These are phyloP conservation scores for Leptobrachium ailaonicum DNA, from an alignment of 2,113 vertebrate genomes.

Conservation along the genomic window DNA sequence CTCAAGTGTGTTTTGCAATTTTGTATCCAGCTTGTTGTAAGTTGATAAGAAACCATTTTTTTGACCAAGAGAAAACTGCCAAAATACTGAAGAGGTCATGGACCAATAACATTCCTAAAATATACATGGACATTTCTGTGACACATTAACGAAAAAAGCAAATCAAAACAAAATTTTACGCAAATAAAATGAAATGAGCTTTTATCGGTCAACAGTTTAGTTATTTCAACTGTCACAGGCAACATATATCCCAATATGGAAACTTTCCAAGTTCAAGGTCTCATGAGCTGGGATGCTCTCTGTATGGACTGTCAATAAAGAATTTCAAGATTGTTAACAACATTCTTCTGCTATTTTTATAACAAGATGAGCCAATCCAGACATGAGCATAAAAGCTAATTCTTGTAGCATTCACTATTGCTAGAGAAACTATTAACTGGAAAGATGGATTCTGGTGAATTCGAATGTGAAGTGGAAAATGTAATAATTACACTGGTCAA, in stretches of 20 bases:
- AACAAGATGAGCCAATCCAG: constrained; percentile 13
- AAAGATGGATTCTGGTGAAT: too few species aligned
- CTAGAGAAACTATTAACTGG: too few species aligned
- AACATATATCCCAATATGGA: constrained; percentile 31
- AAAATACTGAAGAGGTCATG: too few species aligned
- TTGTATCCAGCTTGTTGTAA: too few species aligned
- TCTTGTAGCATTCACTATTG: too few species aligned
- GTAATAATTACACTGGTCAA: too few species aligned
- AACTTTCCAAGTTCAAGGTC: neutral
- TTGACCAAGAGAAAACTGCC: too few species aligned
- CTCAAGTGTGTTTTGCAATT: too few species aligned
- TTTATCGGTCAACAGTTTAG: neutral
- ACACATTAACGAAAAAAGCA: neutral
- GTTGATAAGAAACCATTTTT: too few species aligned
- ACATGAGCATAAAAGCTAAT: constrained; percentile 3
- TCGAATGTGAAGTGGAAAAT: too few species aligned
- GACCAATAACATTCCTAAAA: neutral
- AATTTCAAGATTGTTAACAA: constrained; percentile 20
- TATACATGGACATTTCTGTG: neutral
- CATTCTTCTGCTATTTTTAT: neutral
- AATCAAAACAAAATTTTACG: neutral
- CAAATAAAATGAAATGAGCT: neutral
- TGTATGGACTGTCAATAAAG: constrained; percentile 6
- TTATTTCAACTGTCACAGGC: neutral
- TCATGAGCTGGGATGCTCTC: constrained; percentile 14